phyloP scores from a whole-genome alignment of 2,113 vertebrate species.

The Ancistrus triradiatus region DNA sequence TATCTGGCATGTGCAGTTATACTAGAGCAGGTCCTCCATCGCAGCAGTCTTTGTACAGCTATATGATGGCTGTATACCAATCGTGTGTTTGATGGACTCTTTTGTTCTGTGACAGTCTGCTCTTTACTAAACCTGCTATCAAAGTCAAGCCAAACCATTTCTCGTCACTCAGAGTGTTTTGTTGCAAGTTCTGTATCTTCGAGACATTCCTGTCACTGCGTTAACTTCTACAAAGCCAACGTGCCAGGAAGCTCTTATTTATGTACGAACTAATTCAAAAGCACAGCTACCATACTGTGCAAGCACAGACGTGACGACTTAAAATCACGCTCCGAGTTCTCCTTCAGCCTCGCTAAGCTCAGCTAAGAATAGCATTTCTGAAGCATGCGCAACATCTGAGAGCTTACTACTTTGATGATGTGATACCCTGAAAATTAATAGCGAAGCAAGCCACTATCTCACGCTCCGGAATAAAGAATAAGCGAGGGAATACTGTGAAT shows the following conservation, averaged over 20 bases:
- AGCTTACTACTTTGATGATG: constrained; percentile 2
- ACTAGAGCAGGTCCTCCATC: background rate
- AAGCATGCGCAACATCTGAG: constrained; percentile 13
- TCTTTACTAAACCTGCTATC: constrained; percentile 7
- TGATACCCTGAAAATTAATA: constrained; percentile 27
- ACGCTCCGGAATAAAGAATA: background rate
- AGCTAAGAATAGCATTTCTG: constrained; percentile 32
- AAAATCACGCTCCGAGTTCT: constrained; percentile 15
- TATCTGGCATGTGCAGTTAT: background rate
- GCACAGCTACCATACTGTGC: constrained; percentile 8
- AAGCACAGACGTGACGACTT: constrained; percentile 6
- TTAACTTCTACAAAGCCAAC: background rate
- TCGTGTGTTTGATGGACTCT: background rate
- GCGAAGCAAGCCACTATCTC: background rate
- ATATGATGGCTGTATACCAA: background rate
- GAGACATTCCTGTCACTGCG: background rate
- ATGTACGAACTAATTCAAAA: background rate
- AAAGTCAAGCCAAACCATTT: constrained; percentile 1
- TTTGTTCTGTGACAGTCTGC: background rate
- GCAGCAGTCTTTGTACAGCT: background rate
- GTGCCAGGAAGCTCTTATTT: background rate
- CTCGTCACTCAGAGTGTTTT: background rate
- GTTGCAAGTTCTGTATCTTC: background rate
- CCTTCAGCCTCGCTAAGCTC: constrained; percentile 3
- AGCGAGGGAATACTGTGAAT: background rate